These are phyloP conservation scores for Caenorhabditis zanzibari DNA, from an alignment of 2,888 invertebrate genomes.

Conservation along the genomic window DNA sequence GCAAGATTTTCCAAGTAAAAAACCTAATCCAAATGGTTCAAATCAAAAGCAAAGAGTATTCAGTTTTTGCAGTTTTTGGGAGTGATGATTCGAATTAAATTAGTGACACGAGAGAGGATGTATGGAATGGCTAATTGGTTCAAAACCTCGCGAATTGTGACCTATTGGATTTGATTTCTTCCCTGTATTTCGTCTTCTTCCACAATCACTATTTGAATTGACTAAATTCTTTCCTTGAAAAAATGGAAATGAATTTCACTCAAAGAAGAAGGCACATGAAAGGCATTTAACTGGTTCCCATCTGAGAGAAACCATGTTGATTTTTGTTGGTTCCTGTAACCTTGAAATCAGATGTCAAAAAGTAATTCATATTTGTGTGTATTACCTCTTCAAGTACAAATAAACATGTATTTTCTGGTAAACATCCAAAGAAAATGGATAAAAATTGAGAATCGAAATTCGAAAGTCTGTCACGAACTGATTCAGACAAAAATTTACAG, in stretches of 20 bases:
- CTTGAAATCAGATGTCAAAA: conserved; percentile 19
- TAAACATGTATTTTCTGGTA: conserved; percentile 1
- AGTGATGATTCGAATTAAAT: conserved; percentile 56
- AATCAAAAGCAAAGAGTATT: conserved; percentile 15
- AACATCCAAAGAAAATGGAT: too few species aligned
- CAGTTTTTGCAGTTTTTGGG: conserved; percentile 40
- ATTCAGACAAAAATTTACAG: background rate
- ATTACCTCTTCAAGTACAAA: conserved; percentile 7
- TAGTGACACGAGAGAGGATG: conserved; percentile 32
- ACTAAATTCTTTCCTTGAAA: background rate
- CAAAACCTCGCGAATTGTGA: conserved; percentile 43
- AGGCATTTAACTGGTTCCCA: conserved; percentile 18
- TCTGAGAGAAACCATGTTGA: conserved; percentile 10
- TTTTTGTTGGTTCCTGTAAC: conserved; percentile 25
- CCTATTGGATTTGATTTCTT: conserved; percentile 53
- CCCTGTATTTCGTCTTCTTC: conserved; percentile 6
- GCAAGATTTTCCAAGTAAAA: background rate
- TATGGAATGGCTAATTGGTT: conserved; percentile 56
- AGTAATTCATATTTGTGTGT: conserved; percentile 16
- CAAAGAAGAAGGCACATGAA: conserved; percentile 11
- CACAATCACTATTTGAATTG: conserved; percentile 24
- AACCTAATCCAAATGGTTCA: conserved; percentile 34
- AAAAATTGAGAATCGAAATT: too few species aligned
- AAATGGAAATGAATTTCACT: conserved; percentile 7
- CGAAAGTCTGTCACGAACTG: background rate